Percentiles rank a stretch among this genome's conserved stretches.
Conservation (phyloP, 2,888 invertebrate genomes). For the Bembecia ichneumoniformis region DNA sequence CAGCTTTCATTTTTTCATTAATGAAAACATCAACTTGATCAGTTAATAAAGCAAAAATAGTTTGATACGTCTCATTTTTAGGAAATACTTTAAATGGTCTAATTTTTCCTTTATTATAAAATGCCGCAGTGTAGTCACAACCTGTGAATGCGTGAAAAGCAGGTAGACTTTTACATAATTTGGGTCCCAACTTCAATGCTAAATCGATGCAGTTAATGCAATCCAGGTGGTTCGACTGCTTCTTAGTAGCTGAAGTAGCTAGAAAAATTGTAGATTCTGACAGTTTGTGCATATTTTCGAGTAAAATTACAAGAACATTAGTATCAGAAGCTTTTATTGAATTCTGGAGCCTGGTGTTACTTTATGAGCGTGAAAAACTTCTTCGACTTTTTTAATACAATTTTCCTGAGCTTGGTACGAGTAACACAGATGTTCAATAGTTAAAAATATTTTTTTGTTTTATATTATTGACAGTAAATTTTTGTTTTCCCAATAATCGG, state of each 20-base stretch:
- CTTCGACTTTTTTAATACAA: conserved; percentile 5
- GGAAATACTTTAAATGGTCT: not conserved
- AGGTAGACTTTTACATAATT: not conserved
- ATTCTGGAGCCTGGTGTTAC: conserved; percentile 7
- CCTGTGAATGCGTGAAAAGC: conserved; percentile 1
- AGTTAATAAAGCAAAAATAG: not conserved
- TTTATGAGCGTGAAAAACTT: conserved; percentile 4
- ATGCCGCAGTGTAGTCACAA: not conserved
- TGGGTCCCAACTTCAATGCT: not conserved
- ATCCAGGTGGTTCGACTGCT: not conserved
- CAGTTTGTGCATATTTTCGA: not conserved
- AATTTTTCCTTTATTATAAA: not conserved
- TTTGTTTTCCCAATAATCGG: conserved; percentile 19
- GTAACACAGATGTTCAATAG: conserved; percentile 4
- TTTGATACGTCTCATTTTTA: not conserved
- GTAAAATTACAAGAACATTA: not conserved
- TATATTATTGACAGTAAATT: not conserved
- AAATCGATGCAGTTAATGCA: not conserved
- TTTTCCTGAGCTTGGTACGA: not conserved
- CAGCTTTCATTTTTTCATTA: not conserved
- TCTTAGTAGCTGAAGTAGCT: not conserved
- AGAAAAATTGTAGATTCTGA: not conserved
- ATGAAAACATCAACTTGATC: not conserved
- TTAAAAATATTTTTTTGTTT: conserved; percentile 3
- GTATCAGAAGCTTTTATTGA: not conserved